Evolutionary conservation across 2,797 vertebrate species (phyloP).

Genomic region (Eulemur mongoz): DNA sequence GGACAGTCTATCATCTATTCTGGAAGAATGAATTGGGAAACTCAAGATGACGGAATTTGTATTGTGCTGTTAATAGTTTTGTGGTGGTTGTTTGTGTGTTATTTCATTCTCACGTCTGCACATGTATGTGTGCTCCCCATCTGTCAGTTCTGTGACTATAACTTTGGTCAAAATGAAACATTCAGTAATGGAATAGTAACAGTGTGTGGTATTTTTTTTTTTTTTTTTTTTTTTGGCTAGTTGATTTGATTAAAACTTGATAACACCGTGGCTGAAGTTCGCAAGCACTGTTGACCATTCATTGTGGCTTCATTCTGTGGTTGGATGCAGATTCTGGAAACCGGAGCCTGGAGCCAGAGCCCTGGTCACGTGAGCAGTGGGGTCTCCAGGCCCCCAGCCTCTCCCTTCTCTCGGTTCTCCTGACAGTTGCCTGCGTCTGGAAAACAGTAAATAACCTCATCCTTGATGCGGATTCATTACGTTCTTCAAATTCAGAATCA

Average conservation of each 20-base stretch:
- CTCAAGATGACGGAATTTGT: background rate
- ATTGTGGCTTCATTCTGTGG: constrained; percentile 65
- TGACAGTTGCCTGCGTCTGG: constrained; percentile 44
- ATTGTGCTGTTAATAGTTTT: background rate
- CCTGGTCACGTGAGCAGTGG: background rate
- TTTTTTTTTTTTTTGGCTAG: constrained; percentile 53
- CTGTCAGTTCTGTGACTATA: constrained; percentile 65
- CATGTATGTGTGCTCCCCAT: constrained; percentile 67
- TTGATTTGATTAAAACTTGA: constrained; percentile 72
- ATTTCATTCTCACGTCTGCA: constrained; percentile 62
- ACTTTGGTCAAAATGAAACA: constrained; percentile 74
- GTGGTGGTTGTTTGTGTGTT: constrained; percentile 57
- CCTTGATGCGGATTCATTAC: constrained; percentile 27
- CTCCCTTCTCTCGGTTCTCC: background rate
- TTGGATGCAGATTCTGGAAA: constrained; percentile 71
- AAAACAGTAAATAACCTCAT: constrained; percentile 34
- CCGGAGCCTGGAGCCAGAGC: constrained; percentile 59
- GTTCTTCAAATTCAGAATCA: constrained; percentile 45
- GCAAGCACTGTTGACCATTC: constrained; percentile 43
- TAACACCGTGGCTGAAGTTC: constrained; percentile 59
- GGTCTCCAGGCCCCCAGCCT: background rate
- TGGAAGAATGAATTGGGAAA: background rate
- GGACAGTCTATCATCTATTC: background rate
- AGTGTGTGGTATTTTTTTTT: background rate
- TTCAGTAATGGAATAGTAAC: constrained; percentile 59